These are phyloP conservation scores for Neuroterus valhalla DNA, from an alignment of 1,140 invertebrate species.

Conservation along the genomic window DNA sequence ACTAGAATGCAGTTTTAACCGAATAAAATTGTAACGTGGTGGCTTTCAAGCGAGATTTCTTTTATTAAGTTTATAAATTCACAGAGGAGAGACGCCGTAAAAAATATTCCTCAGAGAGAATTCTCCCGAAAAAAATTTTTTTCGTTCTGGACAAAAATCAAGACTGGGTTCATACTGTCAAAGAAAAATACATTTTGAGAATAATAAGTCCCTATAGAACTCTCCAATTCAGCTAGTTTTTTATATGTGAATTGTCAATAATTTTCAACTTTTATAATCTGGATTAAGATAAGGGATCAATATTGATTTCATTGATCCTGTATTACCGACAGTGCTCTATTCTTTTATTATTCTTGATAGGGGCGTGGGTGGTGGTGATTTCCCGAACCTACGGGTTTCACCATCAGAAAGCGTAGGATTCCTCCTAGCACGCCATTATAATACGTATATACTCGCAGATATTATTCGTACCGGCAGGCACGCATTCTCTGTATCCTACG, in stretches of 20 bases:
- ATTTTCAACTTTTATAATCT: too few relatives aligned
- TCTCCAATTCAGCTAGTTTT: too few relatives aligned
- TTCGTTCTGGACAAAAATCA: too few relatives aligned
- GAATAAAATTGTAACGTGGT: conserved; percentile 54
- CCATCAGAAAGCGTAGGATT: neutral
- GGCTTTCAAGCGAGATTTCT: conserved; percentile 57
- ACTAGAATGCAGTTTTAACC: conserved; percentile 49
- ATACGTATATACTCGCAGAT: neutral
- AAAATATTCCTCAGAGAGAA: neutral
- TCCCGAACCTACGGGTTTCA: conserved; percentile 5
- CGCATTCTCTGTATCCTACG: conserved; percentile 1
- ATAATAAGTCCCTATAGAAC: too few relatives aligned
- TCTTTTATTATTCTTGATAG: neutral
- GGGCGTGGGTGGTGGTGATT: neutral
- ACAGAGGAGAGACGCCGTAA: neutral
- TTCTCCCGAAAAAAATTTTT: too few relatives aligned
- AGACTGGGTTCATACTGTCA: too few relatives aligned
- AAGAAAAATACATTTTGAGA: too few relatives aligned
- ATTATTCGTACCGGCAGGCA: neutral
- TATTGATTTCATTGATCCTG: neutral
- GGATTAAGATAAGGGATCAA: too few relatives aligned
- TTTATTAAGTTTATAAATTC: conserved; percentile 36
- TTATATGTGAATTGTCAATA: too few relatives aligned
- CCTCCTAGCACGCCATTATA: neutral
- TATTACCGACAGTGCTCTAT: conserved; percentile 2